phyloP scores from a whole-genome alignment of 2,888 invertebrate genomes.

The Ectropis crepuscularia region DNA sequence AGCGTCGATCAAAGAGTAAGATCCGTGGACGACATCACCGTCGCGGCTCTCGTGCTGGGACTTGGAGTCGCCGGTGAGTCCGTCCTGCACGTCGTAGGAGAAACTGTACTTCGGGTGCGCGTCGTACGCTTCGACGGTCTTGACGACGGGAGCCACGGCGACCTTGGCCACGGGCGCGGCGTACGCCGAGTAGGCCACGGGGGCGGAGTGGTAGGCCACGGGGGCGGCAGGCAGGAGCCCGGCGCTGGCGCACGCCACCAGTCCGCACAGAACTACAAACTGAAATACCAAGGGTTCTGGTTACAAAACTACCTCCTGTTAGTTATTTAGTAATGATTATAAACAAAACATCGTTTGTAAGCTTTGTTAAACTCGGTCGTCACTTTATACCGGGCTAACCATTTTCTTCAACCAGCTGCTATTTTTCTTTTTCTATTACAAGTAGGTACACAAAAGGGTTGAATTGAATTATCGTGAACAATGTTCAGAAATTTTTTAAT shows the following conservation, averaged over 20 bases:
- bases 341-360: neutral
- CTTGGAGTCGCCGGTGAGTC: conserved; percentile 74
- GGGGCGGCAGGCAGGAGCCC: conserved; percentile 48
- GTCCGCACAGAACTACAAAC: conserved; percentile 46
- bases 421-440: too few species aligned
- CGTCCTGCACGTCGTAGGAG: conserved; percentile 75
- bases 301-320: neutral
- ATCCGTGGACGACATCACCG: conserved; percentile 78
- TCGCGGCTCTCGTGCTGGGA: conserved; percentile 76
- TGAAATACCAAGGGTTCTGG: conserved; percentile 22
- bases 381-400: too few species aligned
- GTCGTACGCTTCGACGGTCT: conserved; percentile 56
- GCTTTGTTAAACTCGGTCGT: too few species aligned
- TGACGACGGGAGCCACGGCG: conserved; percentile 40
- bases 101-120: conserved; percentile 68
- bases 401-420: too few species aligned
- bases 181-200: conserved; percentile 47
- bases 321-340: too few species aligned
- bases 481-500: too few species aligned
- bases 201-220: conserved; percentile 38
- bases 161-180: conserved; percentile 49
- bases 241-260: conserved; percentile 46
- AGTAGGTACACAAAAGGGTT: too few species aligned
- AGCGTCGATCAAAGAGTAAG: conserved; percentile 77
- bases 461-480: too few species aligned